Base-by-base conservation (phyloP, 2,113 vertebrate species). In the Prionailurus viverrinus region DNA sequence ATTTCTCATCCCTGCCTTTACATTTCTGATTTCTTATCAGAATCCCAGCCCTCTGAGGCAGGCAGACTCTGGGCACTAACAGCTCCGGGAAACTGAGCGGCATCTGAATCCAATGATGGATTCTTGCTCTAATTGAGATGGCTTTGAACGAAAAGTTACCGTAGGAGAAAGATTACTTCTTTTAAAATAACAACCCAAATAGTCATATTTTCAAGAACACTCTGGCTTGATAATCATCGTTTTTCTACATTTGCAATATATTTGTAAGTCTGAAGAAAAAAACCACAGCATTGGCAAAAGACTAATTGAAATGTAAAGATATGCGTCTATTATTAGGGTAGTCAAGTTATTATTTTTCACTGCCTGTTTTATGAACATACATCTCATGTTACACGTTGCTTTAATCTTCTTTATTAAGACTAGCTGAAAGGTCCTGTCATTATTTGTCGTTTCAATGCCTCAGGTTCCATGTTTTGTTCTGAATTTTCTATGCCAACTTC, bases 341-440 rank as follows among this genome's bases (percentile, higher is more conserved):
- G 96, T 97, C 92, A 98, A 98, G 98, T 99, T 99, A 98, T 98
- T 98, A 97, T 98, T 99, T 99, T 98, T 99, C 99, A 98, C 89
- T 96, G 95, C 98, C 98, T 98, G 97, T 98, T 99, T 99, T 99
- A 99, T 99, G 99, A 99, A 98, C 97, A 98, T 98, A 98, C 97
- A 98, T 99, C 98, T 99, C 98, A 98, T 98, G 98, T 99, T 99
- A 99, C 99, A 98, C 96, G 98, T 98, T 98, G 97, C 98, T 98
- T 98, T 99, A 99, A 99, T 99, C 99, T 99, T 96, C 69, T 98
- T 99, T 99, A 99, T 99, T 99, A 99, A 99, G 98, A 98, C 96
- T 98, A 98, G 99, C 99, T 99, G 99, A 99, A 99, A 99, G 99
- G 97, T 98, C 98, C 80, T 98, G 98, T 98, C 99, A 93, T 98